phyloP scores from a whole-genome alignment of 2,797 vertebrate species.

The Paguma larvata region DNA sequence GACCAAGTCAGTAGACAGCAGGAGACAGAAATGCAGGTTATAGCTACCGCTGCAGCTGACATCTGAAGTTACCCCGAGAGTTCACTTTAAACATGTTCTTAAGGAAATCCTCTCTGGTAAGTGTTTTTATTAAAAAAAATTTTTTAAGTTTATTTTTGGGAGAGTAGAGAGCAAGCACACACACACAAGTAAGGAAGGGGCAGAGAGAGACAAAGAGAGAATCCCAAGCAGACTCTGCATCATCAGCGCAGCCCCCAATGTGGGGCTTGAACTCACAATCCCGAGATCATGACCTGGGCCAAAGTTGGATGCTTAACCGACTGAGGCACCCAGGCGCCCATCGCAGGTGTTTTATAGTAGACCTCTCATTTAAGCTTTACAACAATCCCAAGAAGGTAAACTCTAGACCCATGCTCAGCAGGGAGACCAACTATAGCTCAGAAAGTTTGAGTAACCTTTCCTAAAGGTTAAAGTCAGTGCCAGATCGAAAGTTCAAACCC shows the following conservation, averaged over 20 bases:
- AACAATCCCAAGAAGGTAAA: constrained; percentile 21
- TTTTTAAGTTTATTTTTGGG: too few species aligned
- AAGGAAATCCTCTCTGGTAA: not conserved
- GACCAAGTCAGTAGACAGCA: not conserved
- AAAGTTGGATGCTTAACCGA: too few species aligned
- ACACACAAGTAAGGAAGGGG: too few species aligned
- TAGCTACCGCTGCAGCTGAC: rapidly evolving
- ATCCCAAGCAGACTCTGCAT: too few species aligned
- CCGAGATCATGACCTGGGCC: too few species aligned
- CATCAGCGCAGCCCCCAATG: too few species aligned
- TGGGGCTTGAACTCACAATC: too few species aligned
- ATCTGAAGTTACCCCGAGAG: not conserved
- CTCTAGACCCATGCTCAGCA: not conserved
- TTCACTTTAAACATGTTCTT: not conserved
- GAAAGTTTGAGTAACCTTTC: not conserved
- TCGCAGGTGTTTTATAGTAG: not conserved
- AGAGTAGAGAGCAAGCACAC: too few species aligned
- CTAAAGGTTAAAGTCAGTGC: not conserved
- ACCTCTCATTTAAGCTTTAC: not conserved
- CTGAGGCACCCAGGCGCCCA: too few species aligned
- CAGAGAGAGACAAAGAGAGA: too few species aligned
- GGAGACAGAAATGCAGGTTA: not conserved
- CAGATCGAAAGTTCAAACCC: not conserved
- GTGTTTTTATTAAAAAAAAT: not conserved
- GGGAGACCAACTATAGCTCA: not conserved